A percentile compares a stretch with the other conserved stretches of the same genome.
Evolutionary conservation across 2,888 invertebrate species (phyloP).

Genomic region (Taenaris catops): DNA sequence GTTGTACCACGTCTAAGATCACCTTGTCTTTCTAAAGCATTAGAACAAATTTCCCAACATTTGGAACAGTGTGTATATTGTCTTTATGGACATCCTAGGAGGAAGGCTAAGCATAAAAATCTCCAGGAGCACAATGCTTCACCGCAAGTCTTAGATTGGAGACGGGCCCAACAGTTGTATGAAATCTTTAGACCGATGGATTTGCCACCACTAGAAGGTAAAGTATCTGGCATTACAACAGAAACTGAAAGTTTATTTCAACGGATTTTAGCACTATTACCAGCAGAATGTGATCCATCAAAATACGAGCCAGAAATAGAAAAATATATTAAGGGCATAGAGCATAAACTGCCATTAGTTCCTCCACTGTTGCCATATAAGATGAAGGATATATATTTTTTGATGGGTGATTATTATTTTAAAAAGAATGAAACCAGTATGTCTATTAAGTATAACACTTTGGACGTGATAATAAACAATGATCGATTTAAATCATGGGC

Average conservation of each 20-base stretch:
- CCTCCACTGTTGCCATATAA: slow-evolving; percentile 77
- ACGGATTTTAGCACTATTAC: slow-evolving; percentile 84
- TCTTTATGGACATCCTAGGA: slow-evolving; percentile 88
- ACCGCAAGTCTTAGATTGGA: slow-evolving; percentile 85
- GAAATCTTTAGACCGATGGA: slow-evolving; percentile 89
- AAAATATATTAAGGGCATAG: slow-evolving; percentile 83
- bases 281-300: slow-evolving; percentile 83
- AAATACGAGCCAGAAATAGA: slow-evolving; percentile 81
- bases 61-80: slow-evolving; percentile 93
- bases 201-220: slow-evolving; percentile 90
- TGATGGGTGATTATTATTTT: slow-evolving; percentile 96
- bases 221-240: slow-evolving; percentile 86
- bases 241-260: slow-evolving; percentile 89
- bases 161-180: slow-evolving; percentile 86
- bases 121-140: slow-evolving; percentile 88
- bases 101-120: slow-evolving; percentile 77
- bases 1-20: slow-evolving; percentile 85
- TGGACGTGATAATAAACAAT: slow-evolving; percentile 91
- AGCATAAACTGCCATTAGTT: slow-evolving; percentile 74
- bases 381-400: slow-evolving; percentile 89
- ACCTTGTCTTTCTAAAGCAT: slow-evolving; percentile 80
- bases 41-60: slow-evolving; percentile 86
- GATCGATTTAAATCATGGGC: slow-evolving; percentile 95
- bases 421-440: slow-evolving; percentile 89
- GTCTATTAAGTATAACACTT: slow-evolving; percentile 89